These are phyloP conservation scores for Drosophila funebris DNA, from an alignment of 1,140 invertebrate genomes.

Conservation along the genomic window DNA sequence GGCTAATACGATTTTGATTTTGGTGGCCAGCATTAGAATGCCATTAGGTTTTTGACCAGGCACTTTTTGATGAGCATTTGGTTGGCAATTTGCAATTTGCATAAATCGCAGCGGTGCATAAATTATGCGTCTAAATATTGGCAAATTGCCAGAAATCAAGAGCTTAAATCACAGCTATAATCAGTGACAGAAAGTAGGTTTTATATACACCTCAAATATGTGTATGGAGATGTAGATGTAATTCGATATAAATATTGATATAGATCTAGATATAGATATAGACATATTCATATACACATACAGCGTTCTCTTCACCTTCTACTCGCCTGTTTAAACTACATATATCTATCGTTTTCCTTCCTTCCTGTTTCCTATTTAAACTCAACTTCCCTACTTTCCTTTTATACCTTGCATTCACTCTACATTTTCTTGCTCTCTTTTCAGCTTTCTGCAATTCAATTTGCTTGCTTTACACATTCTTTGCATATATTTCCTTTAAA, in stretches of 20 bases:
- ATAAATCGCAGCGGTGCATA: constrained; percentile 69
- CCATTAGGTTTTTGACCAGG: constrained; percentile 56
- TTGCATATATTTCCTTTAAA: neutral
- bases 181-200: constrained; percentile 8
- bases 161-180: constrained; percentile 35
- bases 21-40: constrained; percentile 75
- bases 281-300: neutral
- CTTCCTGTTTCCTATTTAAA: neutral
- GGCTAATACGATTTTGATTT: constrained; percentile 78
- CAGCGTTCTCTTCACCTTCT: no score
- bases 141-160: constrained; percentile 43
- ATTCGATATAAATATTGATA: no score
- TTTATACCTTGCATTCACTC: neutral
- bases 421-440: neutral
- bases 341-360: no score
- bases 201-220: neutral
- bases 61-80: constrained; percentile 37
- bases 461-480: neutral
- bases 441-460: neutral
- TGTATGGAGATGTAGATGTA: neutral
- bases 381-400: neutral
- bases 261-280: neutral
- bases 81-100: constrained; percentile 55
- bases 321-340: no score
- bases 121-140: constrained; percentile 67